phyloP scores from a whole-genome alignment of 2,113 vertebrate genomes.

The Myrmophylax atrothorax region DNA sequence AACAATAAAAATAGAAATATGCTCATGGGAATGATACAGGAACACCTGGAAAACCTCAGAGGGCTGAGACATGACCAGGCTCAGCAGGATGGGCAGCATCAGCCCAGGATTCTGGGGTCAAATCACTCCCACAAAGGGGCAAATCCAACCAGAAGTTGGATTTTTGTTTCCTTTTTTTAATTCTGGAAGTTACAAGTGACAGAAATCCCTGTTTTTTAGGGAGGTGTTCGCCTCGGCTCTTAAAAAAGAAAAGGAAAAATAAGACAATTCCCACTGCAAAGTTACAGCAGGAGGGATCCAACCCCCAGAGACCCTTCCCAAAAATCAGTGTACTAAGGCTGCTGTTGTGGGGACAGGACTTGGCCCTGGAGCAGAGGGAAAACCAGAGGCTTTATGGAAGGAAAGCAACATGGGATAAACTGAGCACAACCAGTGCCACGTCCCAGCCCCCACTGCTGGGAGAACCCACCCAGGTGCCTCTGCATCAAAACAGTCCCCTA shows the following conservation, averaged over 20 bases:
- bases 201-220: slow-evolving; percentile 34
- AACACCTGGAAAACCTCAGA: slow-evolving; percentile 26
- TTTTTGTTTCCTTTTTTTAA: not conserved
- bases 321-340: not conserved
- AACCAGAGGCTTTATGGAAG: not conserved
- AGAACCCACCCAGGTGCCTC: not conserved
- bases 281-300: not conserved
- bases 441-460: not conserved
- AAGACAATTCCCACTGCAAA: slow-evolving; percentile 29
- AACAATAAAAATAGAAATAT: slow-evolving; percentile 68
- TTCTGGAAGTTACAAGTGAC: slow-evolving; percentile 25
- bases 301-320: not conserved
- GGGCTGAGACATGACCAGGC: not conserved
- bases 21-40: slow-evolving; percentile 44
- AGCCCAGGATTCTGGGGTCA: not conserved
- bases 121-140: not conserved
- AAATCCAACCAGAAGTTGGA: not conserved
- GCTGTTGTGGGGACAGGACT: not conserved
- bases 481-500: not conserved
- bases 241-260: not conserved
- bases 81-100: not conserved
- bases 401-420: not conserved
- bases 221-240: slow-evolving; percentile 51
- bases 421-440: not conserved
- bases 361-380: not conserved